These are phyloP conservation scores for Neria commutata DNA, from an alignment of 2,888 invertebrate genomes.

Conservation along the genomic window DNA sequence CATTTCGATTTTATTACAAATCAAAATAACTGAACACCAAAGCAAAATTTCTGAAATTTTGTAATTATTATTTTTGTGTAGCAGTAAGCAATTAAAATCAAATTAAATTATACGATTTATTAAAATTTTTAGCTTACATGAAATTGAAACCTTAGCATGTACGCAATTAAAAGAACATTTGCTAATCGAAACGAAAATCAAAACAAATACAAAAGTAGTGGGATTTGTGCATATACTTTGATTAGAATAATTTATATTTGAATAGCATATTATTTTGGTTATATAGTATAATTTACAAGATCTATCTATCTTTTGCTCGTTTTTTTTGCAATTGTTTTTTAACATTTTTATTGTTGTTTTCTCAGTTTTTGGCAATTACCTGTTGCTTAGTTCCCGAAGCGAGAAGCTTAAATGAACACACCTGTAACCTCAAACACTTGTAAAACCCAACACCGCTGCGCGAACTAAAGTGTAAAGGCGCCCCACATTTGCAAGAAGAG, in stretches of 20 bases:
- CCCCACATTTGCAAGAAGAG: too few relatives aligned
- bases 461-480: too few relatives aligned
- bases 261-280: neutral
- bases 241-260: conserved; percentile 25
- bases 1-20: conserved; percentile 22
- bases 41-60: conserved; percentile 35
- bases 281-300: neutral
- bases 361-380: conserved; percentile 37
- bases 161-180: too few relatives aligned
- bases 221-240: conserved; percentile 32
- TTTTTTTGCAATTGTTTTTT: conserved; percentile 49
- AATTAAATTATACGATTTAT: too few relatives aligned
- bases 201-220: too few relatives aligned
- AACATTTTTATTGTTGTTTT: conserved; percentile 46
- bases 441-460: too few relatives aligned
- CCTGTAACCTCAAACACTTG: conserved; percentile 48
- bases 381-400: conserved; percentile 33
- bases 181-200: too few relatives aligned
- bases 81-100: too few relatives aligned
- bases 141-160: neutral
- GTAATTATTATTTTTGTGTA: conserved; percentile 18
- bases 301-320: conserved; percentile 26
- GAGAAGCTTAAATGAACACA: conserved; percentile 34
- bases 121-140: conserved; percentile 40
- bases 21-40: conserved; percentile 28